phyloP scores from a whole-genome alignment of 2,113 vertebrate species.

The Tapirus terrestris region DNA sequence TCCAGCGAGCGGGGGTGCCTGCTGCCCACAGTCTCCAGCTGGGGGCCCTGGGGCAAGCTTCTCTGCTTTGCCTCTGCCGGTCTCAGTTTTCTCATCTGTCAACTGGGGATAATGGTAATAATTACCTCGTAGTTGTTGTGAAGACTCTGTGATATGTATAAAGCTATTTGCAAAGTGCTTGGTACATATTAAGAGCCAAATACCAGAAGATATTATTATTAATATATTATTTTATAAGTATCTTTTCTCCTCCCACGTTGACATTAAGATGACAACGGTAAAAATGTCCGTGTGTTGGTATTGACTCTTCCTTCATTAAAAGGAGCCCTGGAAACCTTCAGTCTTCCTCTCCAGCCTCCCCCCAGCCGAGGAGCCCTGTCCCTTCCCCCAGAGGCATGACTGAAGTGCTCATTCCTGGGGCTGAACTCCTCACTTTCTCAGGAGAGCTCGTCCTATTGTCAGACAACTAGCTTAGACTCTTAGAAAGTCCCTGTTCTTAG shows the following conservation, averaged over 20 bases:
- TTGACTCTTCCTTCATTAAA: not conserved
- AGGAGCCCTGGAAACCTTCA: not conserved
- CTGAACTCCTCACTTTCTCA: not conserved
- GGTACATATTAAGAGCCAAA: not conserved
- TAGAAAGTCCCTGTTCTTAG: not conserved
- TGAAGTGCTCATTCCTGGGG: fast-evolving
- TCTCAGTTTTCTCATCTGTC: not conserved
- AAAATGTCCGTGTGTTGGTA: not conserved
- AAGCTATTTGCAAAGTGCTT: not conserved
- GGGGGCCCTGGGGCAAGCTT: not conserved
- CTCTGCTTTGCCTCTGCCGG: not conserved
- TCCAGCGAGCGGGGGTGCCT: fast-evolving
- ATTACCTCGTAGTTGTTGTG: not conserved
- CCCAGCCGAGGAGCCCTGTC: not conserved
- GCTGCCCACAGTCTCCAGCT: not conserved
- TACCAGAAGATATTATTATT: not conserved
- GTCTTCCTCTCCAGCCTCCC: not conserved
- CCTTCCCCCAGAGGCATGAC: not conserved
- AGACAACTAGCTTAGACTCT: not conserved
- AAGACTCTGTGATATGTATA: not conserved
- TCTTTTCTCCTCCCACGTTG: not conserved
- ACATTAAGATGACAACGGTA: not conserved
- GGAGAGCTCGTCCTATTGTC: not conserved
- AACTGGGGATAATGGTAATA: not conserved
- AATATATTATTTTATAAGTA: not conserved